A percentile compares a stretch with the other conserved stretches of the same genome.
Evolutionary conservation across 2,113 vertebrate genomes (phyloP).

Genomic region (Cyprinodon brontotheroides): DNA sequence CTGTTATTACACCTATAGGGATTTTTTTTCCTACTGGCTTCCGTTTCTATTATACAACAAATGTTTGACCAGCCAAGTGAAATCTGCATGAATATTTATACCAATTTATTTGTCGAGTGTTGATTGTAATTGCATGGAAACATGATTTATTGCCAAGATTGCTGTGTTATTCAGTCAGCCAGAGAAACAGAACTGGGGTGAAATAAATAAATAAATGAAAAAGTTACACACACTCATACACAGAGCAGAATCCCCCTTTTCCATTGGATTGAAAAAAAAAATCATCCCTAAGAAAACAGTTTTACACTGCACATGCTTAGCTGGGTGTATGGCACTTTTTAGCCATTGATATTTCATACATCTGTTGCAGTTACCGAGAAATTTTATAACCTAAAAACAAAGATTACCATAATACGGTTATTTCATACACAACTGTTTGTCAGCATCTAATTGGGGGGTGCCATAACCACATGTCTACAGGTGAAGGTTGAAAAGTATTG

Average conservation of each 20-base stretch:
- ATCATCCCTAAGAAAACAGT: conserved; percentile 46
- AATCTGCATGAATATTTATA: conserved; percentile 82
- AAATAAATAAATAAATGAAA: conserved; percentile 71
- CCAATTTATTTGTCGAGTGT: conserved; percentile 79
- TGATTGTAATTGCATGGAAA: conserved; percentile 83
- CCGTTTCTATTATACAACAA: conserved; percentile 77
- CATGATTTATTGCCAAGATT: conserved; percentile 80
- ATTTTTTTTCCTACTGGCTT: conserved; percentile 60
- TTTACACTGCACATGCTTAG: conserved; percentile 24
- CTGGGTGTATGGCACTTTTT: conserved; percentile 21
- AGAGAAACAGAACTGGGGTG: conserved; percentile 47
- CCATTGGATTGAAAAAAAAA: conserved; percentile 52
- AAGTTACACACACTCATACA: conserved; percentile 22
- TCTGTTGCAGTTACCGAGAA: not conserved
- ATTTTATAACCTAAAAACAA: not conserved
- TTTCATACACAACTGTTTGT: not conserved
- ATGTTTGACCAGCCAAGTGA: conserved; percentile 81
- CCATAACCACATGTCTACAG: too few species aligned
- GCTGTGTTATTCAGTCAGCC: conserved; percentile 69
- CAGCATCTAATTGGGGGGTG: not conserved
- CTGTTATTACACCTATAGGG: conserved; percentile 66
- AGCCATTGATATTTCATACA: not conserved
- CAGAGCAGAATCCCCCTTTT: conserved; percentile 15
- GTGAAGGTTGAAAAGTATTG: too few species aligned
- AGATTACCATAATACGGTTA: not conserved